Base-by-base conservation (phyloP, 2,888 invertebrate species). In the Tolmerus cingulatus region DNA sequence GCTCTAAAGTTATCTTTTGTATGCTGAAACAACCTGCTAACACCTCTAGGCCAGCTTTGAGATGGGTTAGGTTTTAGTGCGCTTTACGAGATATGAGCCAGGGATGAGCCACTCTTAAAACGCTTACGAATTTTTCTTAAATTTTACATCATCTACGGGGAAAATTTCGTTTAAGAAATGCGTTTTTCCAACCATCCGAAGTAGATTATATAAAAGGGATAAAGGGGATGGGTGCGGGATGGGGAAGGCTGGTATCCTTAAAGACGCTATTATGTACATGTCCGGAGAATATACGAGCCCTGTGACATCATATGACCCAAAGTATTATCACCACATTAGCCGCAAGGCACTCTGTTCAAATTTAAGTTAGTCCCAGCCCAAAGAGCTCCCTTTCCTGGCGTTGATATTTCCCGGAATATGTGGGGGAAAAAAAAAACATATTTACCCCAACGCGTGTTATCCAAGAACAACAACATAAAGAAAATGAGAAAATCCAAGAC, bases 321-420 rank as follows among this genome's bases (percentile, higher is more conserved):
- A 82, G 57, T 82, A 82, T 82, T 57, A 82, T 82, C 66, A 66
- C 66, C 57, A 57, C 57, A 82, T 82, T 57, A 82, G 82, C 34
- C 57, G 82, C 30, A 66, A 82, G 51, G 30, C 19, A 57, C 57
- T 82, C 23, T 23, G 51, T 81, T 16, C 82, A 57, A 82, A 57
- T 81, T 81, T 81, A 82, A 79, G 79, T 79, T 37, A 37, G 43
- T 40, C 43, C 78, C 43, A 78, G 19, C 66, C 19, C 66, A 27
- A 8, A 19, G 27, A 66, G 12, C 27, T 66, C 19, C 12, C 27
- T 12, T 19, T 23, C 66, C 66, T 66, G 23, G 12, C 8, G 27
- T 12, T 66, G 66, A 66, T 27, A 66, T 27, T 23, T 23, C 66
- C 55, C 66, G 12, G 27, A 27, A 66, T 27, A 66, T 66, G 66